These are phyloP conservation scores for Lucinisca nassula DNA, from an alignment of 2,888 invertebrate species.

Conservation along the genomic window DNA sequence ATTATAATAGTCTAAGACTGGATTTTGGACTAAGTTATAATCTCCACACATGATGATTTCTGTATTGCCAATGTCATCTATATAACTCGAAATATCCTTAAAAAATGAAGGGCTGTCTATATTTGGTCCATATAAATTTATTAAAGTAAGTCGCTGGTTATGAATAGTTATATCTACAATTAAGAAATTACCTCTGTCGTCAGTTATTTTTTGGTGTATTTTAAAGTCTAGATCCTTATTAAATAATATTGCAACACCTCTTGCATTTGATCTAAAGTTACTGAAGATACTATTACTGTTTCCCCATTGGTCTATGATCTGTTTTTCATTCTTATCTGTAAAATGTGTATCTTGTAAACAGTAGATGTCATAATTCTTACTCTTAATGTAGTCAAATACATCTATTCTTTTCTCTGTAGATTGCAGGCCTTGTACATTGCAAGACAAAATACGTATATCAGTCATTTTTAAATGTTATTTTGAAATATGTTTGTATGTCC, in stretches of 20 bases:
- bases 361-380: conserved; percentile 8
- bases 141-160: neutral
- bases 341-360: conserved; percentile 26
- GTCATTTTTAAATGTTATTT: too few species aligned
- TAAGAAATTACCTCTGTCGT: neutral
- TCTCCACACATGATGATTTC: neutral
- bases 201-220: neutral
- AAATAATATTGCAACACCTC: conserved; percentile 15
- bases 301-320: conserved; percentile 6
- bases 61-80: neutral
- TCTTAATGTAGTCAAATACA: conserved; percentile 9
- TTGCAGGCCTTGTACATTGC: conserved; percentile 1
- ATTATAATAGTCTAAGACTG: neutral
- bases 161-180: neutral
- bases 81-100: neutral
- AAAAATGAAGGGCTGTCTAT: neutral
- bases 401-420: neutral
- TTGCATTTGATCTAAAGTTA: neutral
- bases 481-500: too few species aligned
- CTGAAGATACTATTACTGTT: neutral
- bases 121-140: neutral
- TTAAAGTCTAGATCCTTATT: conserved; percentile 16
- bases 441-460: neutral
- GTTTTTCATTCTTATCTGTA: neutral
- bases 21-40: neutral